Conservation (phyloP, 2,888 invertebrate genomes). For the Chydorus sphaericus region DNA sequence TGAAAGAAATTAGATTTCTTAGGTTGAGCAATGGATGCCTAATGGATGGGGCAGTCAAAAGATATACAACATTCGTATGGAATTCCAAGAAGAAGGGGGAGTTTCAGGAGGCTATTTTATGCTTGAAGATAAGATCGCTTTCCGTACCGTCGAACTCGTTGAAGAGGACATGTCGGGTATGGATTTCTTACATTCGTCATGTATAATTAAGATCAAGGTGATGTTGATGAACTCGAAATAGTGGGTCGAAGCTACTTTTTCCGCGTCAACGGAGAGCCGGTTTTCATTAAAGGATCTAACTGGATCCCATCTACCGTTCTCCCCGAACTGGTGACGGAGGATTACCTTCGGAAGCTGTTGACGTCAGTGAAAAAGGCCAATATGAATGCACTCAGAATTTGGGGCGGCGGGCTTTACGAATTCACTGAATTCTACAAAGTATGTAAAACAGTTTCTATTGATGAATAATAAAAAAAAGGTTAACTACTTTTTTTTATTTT, state of each 20-base stretch:
- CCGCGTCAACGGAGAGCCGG: constrained; percentile 33
- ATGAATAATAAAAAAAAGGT: constrained; percentile 16
- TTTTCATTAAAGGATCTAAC: constrained; percentile 39
- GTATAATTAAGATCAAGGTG: neutral
- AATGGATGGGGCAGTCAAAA: constrained; percentile 73
- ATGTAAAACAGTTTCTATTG: no score
- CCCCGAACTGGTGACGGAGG: constrained; percentile 28
- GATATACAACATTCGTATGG: constrained; percentile 51
- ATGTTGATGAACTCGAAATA: neutral
- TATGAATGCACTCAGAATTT: constrained; percentile 34
- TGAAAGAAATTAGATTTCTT: no score
- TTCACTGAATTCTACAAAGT: constrained; percentile 33
- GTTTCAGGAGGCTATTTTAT: neutral
- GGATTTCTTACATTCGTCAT: neutral
- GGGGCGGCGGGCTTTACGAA: constrained; percentile 32
- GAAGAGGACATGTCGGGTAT: neutral
- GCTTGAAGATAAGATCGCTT: constrained; percentile 40
- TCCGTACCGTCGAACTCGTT: constrained; percentile 67
- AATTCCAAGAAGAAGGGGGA: constrained; percentile 28
- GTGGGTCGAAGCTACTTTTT: constrained; percentile 34
- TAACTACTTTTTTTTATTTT: constrained; percentile 25
- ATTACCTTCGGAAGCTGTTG: constrained; percentile 27
- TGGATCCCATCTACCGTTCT: constrained; percentile 37
- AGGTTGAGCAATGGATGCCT: constrained; percentile 77
- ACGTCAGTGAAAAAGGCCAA: constrained; percentile 31